Evolutionary conservation across 2,113 vertebrate species (phyloP).

Genomic region (Rhinopomastus cyanomelas): DNA sequence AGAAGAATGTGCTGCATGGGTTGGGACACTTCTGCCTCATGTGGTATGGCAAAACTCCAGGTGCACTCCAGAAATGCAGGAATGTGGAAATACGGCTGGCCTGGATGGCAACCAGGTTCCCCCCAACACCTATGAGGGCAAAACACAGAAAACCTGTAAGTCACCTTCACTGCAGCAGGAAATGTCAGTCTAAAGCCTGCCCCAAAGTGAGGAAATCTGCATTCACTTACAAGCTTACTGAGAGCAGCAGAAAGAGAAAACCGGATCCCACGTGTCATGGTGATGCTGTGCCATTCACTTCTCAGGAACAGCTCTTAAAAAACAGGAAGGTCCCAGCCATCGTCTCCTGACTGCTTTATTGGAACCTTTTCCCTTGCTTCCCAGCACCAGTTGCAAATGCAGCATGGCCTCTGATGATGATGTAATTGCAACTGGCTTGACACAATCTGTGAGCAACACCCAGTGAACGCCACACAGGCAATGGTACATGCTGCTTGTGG

Average conservation of each 20-base stretch:
- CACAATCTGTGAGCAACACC: neutral
- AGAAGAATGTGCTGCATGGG: constrained; percentile 86
- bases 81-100: constrained; percentile 94
- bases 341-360: neutral
- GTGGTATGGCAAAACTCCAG: constrained; percentile 88
- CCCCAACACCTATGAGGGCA: constrained; percentile 84
- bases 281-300: neutral
- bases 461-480: neutral
- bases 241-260: neutral
- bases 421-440: neutral
- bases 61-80: constrained; percentile 90
- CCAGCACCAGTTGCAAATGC: neutral
- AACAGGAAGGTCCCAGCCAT: neutral
- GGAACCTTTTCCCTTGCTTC: neutral
- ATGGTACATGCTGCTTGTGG: neutral
- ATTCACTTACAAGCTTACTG: neutral
- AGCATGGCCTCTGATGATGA: neutral
- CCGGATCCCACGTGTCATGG: neutral
- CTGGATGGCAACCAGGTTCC: constrained; percentile 96
- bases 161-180: neutral
- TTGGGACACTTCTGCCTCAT: constrained; percentile 92
- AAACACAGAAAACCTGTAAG: neutral
- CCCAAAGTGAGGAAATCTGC: neutral
- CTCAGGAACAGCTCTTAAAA: neutral
- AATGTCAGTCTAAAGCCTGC: neutral